Percentiles rank a stretch among this genome's conserved stretches.
These are phyloP conservation scores for Lobophora halterata DNA, from an alignment of 2,888 invertebrate species.

Conservation along the genomic window DNA sequence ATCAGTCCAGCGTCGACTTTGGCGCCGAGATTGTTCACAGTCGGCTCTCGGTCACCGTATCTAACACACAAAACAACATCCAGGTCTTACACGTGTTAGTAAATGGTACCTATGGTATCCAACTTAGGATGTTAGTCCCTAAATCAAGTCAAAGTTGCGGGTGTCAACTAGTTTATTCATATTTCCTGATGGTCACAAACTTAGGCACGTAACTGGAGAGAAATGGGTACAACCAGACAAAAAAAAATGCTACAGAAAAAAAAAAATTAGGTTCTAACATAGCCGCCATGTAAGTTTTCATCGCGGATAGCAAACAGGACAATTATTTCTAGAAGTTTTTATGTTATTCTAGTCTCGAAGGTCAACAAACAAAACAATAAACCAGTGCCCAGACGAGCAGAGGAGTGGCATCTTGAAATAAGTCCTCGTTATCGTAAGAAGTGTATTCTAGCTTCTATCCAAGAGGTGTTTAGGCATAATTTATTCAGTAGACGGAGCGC, in stretches of 20 bases:
- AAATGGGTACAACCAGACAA: no score
- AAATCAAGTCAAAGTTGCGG: no score
- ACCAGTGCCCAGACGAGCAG: constrained; percentile 11
- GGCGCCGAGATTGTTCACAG: constrained; percentile 71
- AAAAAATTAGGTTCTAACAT: no score
- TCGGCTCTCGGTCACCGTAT: constrained; percentile 72
- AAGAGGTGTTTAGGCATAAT: constrained; percentile 11
- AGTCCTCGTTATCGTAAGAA: constrained; percentile 11
- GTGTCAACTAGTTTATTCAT: no score
- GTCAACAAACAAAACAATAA: constrained; percentile 24
- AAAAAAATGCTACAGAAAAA: no score
- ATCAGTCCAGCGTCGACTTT: constrained; percentile 75
- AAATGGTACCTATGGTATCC: no score
- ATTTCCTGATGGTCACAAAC: constrained; percentile 15
- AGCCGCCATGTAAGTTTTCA: no score
- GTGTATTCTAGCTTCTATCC: constrained; percentile 2
- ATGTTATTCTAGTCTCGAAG: no score
- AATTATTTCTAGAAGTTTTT: no score
- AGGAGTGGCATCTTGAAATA: constrained; percentile 10
- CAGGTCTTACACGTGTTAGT: not conserved
- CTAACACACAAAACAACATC: constrained; percentile 34
- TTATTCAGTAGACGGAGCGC: no score
- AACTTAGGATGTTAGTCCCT: no score
- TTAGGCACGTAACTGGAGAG: constrained; percentile 17
- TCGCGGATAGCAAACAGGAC: no score